A percentile compares a stretch with the other conserved stretches of the same genome.
Evolutionary conservation across 2,888 invertebrate genomes (phyloP).

Genomic region (Entomobrya proxima): DNA sequence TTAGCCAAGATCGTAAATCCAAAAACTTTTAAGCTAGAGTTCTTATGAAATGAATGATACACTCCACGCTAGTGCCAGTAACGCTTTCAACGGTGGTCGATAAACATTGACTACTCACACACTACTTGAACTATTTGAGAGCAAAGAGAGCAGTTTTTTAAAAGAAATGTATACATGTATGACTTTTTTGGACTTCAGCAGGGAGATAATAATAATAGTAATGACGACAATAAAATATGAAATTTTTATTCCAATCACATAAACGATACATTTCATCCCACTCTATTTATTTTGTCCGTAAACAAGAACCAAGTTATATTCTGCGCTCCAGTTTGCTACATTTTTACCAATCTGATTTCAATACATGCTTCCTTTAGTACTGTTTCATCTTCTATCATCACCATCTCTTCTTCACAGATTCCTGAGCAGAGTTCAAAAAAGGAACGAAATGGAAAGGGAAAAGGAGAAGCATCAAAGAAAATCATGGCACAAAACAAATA

Average conservation of each 20-base stretch:
- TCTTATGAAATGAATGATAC: constrained; percentile 1
- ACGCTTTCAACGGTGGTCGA: no score
- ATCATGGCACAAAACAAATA: constrained; percentile 39
- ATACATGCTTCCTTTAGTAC: neutral
- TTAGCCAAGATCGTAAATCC: constrained; percentile 37
- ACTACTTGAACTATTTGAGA: no score
- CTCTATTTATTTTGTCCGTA: neutral
- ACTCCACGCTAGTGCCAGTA: no score
- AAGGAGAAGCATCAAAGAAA: constrained; percentile 35
- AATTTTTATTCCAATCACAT: constrained; percentile 57
- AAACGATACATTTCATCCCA: constrained; percentile 18
- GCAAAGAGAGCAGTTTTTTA: neutral
- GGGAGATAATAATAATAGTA: constrained; percentile 32
- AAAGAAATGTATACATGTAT: neutral
- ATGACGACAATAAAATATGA: constrained; percentile 48
- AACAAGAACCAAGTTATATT: neutral
- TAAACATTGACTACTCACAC: no score
- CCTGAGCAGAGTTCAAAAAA: constrained; percentile 13
- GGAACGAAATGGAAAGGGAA: no score
- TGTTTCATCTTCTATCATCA: constrained; percentile 19
- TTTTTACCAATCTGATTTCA: constrained; percentile 18
- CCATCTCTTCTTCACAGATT: no score
- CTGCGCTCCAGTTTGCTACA: neutral
- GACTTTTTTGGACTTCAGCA: neutral
- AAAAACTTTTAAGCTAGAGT: neutral